A percentile compares a stretch with the other conserved stretches of the same genome.
Evolutionary conservation across 2,797 vertebrate genomes (phyloP).

Genomic region (Diglossa cyanea): DNA sequence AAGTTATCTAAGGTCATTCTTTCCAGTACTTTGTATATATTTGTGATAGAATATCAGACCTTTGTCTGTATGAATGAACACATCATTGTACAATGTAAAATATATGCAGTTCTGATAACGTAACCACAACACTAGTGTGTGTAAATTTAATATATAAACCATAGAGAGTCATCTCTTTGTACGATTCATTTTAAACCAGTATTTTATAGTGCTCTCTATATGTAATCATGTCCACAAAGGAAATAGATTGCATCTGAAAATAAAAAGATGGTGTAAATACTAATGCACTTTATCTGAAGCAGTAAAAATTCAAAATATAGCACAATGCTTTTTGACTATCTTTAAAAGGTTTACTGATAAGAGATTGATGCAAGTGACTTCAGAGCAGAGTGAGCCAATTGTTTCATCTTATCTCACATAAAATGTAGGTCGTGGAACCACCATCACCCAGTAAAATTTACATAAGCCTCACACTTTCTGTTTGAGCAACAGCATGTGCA

Average conservation of each 20-base stretch:
- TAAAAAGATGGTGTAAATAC: neutral
- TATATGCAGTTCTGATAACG: constrained; percentile 25
- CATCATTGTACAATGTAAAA: constrained; percentile 2
- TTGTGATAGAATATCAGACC: constrained; percentile 48
- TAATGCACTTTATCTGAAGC: neutral
- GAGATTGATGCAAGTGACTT: neutral
- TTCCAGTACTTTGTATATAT: constrained; percentile 8
- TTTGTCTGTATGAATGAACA: constrained; percentile 51
- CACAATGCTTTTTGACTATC: neutral
- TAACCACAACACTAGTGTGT: constrained; percentile 28
- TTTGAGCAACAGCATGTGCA: neutral
- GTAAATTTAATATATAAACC: constrained; percentile 29
- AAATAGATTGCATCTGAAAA: constrained; percentile 11
- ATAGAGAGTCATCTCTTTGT: neutral
- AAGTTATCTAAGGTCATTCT: constrained; percentile 1
- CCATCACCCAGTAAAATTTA: neutral
- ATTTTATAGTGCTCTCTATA: neutral
- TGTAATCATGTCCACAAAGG: neutral
- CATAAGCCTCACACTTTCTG: neutral
- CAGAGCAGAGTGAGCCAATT: neutral
- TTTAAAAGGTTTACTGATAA: neutral
- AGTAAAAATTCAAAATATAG: neutral
- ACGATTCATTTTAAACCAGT: neutral
- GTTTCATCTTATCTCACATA: neutral
- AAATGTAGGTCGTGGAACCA: neutral